These are phyloP conservation scores for Iguana delicatissima DNA, from an alignment of 2,797 vertebrate species.

Conservation along the genomic window DNA sequence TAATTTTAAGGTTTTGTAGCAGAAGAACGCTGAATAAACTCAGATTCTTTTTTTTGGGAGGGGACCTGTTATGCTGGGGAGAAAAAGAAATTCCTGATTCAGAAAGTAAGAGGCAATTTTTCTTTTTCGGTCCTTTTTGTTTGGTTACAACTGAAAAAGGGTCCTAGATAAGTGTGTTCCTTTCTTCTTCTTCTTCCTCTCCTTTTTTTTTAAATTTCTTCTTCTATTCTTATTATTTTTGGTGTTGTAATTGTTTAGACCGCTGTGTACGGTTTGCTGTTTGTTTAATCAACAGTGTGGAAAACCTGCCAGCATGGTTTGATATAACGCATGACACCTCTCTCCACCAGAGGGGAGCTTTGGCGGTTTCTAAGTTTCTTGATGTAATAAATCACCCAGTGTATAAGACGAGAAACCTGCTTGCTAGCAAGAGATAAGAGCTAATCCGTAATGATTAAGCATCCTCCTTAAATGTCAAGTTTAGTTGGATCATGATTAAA, in stretches of 20 bases:
- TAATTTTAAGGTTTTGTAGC: conserved; percentile 80
- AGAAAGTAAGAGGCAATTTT: conserved; percentile 82
- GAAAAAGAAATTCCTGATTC: conserved; percentile 63
- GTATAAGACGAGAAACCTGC: conserved; percentile 85
- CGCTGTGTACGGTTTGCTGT: conserved; percentile 89
- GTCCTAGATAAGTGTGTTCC: conserved; percentile 85
- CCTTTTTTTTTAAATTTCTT: conserved; percentile 74
- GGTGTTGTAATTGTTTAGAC: conserved; percentile 89
- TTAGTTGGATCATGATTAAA: conserved; percentile 84
- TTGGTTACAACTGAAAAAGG: conserved; percentile 89
- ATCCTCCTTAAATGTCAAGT: conserved; percentile 84
- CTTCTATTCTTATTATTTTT: conserved; percentile 82
- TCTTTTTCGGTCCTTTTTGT: conserved; percentile 75
- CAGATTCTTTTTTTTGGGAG: conserved; percentile 56
- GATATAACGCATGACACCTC: conserved; percentile 86
- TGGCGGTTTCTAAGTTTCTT: conserved; percentile 83
- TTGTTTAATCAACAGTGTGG: conserved; percentile 90
- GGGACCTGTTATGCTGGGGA: conserved; percentile 62
- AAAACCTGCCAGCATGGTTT: conserved; percentile 89
- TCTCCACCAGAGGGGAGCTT: conserved; percentile 83
- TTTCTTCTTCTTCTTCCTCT: conserved; percentile 62
- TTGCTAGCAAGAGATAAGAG: conserved; percentile 86
- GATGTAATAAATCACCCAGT: conserved; percentile 85
- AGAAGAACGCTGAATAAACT: conserved; percentile 76
- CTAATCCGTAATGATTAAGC: conserved; percentile 85